Evolutionary conservation across 2,888 invertebrate genomes (phyloP), one percentile per base, ranked within the genome.

Genomic region (Caenorhabditis sp.): DNA sequence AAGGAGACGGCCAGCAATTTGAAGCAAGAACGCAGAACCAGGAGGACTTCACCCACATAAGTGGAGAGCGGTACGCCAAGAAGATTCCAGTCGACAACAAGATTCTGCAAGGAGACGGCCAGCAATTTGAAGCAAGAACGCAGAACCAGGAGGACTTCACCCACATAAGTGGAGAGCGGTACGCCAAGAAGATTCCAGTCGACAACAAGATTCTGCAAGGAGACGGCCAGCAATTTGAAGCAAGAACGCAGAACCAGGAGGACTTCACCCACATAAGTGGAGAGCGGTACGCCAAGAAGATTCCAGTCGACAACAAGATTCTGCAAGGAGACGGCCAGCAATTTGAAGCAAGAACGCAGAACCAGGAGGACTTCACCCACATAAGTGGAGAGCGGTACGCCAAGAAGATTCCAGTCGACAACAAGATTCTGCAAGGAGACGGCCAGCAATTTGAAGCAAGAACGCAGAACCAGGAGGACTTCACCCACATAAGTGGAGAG

Each of bases 131-230:
- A 30, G 30, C 30, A 30, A 30, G 9, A 9, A 30, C 30, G 5
- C 30, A 30, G 30, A 30, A 30, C 30, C 30, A 30, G 27, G 46
- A 46, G 6, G 46, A 46, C 46, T 46, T 46, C 45, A 45, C 45
- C 7, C 24, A 45, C 24, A 24, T 45, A 2, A 24, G 24, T 35
- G 52, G 52, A 20, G 52, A 52, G 15, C 52, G 52, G 1, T 52
- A 52, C 20, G 52, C 20, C 32, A 52, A 52, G 52, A 52, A 52
- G 52, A 9, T 52, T 20, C 52, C 52, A 3, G 13, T 6, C 13
- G 52, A 52, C 20, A 52, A 52, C 52, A 52, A 52, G 32, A 52
- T 52, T 15, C 35, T 52, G 13, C 52, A 52, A 52, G 52, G 35
- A 15, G 52, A 52, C 27, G 52, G 52, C 8, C 52, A 52, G 32